These are phyloP conservation scores for Discoglossus pictus DNA, from an alignment of 2,797 vertebrate species.

Conservation along the genomic window DNA sequence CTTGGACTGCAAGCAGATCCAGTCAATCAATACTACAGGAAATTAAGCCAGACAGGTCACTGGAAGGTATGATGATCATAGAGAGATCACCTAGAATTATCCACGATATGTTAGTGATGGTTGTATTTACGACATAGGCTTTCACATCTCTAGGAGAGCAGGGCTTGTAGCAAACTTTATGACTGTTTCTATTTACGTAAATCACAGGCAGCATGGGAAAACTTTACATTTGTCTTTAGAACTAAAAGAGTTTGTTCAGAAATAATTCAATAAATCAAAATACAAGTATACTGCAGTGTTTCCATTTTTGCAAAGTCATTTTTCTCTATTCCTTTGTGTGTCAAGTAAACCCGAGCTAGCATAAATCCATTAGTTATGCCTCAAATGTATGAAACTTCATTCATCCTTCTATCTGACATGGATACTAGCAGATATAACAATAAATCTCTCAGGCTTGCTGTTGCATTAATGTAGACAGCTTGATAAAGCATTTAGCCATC, in stretches of 20 bases:
- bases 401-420: conserved; percentile 18
- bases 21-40: no score
- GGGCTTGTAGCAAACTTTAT: conserved; percentile 19
- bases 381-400: not conserved
- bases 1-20: no score
- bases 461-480: conserved; percentile 4
- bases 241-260: no score
- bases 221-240: no score
- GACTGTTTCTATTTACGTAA: no score
- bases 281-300: not conserved
- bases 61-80: no score
- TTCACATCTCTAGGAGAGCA: no score
- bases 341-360: not conserved
- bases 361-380: conserved; percentile 22
- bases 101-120: no score
- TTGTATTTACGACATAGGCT: no score
- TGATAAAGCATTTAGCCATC: conserved; percentile 15
- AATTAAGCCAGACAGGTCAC: no score
- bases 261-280: no score
- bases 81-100: no score
- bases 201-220: not conserved
- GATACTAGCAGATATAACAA: conserved; percentile 19
- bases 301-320: conserved; percentile 7
- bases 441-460: conserved; percentile 8
- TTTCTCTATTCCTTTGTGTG: conserved; percentile 7